Evolutionary conservation across 2,113 vertebrate genomes (phyloP).

Genomic region (Anoura caudifer): DNA sequence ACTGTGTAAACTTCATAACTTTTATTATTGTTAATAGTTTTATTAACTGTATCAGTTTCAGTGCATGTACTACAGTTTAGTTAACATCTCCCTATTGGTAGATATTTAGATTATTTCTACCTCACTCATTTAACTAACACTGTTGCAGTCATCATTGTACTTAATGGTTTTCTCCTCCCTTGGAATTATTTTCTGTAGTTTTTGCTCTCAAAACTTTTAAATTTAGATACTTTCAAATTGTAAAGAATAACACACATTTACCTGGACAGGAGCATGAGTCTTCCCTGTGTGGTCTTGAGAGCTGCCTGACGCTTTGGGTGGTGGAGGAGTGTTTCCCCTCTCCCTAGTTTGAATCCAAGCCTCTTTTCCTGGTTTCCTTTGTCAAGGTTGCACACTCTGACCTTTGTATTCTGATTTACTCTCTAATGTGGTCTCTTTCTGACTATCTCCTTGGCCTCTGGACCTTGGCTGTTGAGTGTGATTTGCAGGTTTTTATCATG

Average conservation of each 20-base stretch:
- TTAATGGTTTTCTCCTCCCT: background rate
- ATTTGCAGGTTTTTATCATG: background rate
- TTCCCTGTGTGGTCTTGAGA: background rate
- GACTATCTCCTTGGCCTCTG: background rate
- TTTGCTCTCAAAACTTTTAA: background rate
- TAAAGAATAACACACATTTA: background rate
- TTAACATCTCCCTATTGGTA: background rate
- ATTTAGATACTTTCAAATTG: slow-evolving; percentile 1
- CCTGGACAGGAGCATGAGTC: background rate
- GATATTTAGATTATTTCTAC: background rate
- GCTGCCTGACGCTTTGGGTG: background rate
- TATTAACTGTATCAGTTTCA: background rate
- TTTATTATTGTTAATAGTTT: background rate
- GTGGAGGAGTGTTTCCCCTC: background rate
- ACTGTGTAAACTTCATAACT: background rate
- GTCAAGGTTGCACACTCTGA: background rate
- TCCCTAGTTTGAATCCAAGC: background rate
- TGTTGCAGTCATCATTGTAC: background rate
- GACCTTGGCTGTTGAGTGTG: background rate
- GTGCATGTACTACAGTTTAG: background rate
- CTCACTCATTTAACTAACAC: background rate
- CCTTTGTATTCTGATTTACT: background rate
- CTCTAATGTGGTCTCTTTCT: background rate
- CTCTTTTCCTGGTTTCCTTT: background rate
- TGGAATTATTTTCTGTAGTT: background rate